Base-by-base conservation (phyloP, 2,797 vertebrate genomes). In the Discoglossus pictus region DNA sequence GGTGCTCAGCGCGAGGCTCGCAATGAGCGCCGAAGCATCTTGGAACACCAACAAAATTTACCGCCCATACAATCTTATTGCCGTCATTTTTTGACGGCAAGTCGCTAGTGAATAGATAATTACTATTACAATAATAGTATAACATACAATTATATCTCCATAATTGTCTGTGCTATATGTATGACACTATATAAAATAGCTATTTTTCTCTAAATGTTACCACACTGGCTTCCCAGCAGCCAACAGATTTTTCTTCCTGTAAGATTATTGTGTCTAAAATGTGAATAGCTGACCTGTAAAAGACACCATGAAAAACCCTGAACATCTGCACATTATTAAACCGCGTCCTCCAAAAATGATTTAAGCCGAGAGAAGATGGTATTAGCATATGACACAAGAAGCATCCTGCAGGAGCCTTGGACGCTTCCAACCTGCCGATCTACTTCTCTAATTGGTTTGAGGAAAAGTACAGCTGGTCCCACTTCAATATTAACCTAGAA, bases 271-370 rank as follows among this genome's bases (percentile, higher is more conserved):
- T 36, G 31, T 48, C 56, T 54, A 18, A 15, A 21, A n/a, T 35
- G 44, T 52, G 15, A 6, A 42, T 44, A 18, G 60, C 27, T 31
- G 27, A 31, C 27, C 27, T 31, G 27, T 31, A 31, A 31, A 4
- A 31, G 4, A 4, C 18, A 54, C 13, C 16, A 12, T 15, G 13
- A 3, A n/a, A 54, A 13, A 23, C 7, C 15, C 31, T 1, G 21
- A 61, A 31, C 67, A 55, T 69, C 59, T 69, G 67, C 50, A 27
- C 18, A 27, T 40, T 48, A 35, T 34, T 53, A 47, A n/a, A 10
- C 7, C 8, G 2, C 2, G 21, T 60, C 48, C 48, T 23, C 48
- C 35, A 10, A 23, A 59, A 39, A 55, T 62, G n/a, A 54, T 40
- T 61, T 44, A 35, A 42, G 50, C 36, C 38, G 16, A 21, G 17